A percentile compares a stretch with the other conserved stretches of the same genome.
phyloP scores from a whole-genome alignment of 2,113 vertebrate species.

The Ovibos moschatus region DNA sequence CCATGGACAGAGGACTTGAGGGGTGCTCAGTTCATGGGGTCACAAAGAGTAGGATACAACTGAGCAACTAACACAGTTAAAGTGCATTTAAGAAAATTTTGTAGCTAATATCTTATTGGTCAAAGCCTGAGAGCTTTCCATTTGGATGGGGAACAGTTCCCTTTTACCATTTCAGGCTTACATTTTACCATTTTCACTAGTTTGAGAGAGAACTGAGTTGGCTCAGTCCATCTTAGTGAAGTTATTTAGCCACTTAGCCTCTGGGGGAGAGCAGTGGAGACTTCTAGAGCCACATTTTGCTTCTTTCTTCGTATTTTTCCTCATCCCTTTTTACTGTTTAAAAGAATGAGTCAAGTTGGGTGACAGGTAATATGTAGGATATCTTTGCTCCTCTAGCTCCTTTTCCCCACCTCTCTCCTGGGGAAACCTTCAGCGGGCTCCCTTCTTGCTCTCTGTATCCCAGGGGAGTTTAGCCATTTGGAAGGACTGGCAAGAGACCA shows the following conservation, averaged over 20 bases:
- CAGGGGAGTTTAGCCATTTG: background rate
- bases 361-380: background rate
- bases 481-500: background rate
- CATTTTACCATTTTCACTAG: background rate
- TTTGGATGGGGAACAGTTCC: background rate
- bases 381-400: background rate
- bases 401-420: background rate
- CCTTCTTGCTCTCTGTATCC: background rate
- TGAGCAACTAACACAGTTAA: background rate
- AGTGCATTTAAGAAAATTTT: background rate
- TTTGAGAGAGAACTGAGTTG: background rate
- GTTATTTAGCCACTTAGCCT: background rate
- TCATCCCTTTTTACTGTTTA: background rate
- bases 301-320: background rate
- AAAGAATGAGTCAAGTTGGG: background rate
- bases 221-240: background rate
- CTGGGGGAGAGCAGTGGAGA: background rate
- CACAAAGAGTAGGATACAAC: background rate
- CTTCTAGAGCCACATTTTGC: background rate
- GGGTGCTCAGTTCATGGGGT: background rate
- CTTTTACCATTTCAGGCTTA: background rate
- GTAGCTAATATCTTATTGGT: background rate
- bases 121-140: background rate
- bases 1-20: background rate
- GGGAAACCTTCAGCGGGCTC: no score